Percentiles rank a stretch among this genome's conserved stretches.
Conservation (phyloP, 2,888 invertebrate genomes). For the Papilio protenor region DNA sequence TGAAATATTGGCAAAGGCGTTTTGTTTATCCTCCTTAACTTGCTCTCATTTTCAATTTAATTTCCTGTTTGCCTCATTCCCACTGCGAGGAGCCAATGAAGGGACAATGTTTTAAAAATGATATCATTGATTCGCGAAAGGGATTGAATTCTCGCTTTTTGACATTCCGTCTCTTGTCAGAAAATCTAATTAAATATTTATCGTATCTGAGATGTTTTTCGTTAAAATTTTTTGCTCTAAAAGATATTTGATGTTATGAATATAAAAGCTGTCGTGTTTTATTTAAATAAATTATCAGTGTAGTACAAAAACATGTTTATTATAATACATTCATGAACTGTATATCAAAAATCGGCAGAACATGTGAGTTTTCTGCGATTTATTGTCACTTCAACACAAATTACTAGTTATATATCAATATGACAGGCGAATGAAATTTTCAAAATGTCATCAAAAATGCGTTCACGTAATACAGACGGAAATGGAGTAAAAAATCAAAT, state of each 20-base stretch:
- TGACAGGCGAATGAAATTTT: not conserved
- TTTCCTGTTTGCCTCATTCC: constrained; percentile 3
- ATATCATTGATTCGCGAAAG: constrained; percentile 8
- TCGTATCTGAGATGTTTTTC: not conserved
- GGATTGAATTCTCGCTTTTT: not conserved
- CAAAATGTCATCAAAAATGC: not conserved
- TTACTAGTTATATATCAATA: not conserved
- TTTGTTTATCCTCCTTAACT: constrained; percentile 1
- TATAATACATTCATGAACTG: not conserved
- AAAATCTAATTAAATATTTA: constrained; percentile 18
- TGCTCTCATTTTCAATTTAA: constrained; percentile 32
- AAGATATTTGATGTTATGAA: not conserved
- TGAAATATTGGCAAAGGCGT: constrained; percentile 10
- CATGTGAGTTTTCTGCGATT: not conserved
- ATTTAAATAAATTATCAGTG: not conserved
- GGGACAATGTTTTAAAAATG: constrained; percentile 13
- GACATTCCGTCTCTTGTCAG: not conserved
- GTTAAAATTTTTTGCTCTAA: not conserved
- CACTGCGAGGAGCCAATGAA: not conserved
- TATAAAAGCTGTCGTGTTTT: not conserved
- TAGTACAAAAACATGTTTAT: not conserved
- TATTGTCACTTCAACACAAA: not conserved
- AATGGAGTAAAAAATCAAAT: not conserved
- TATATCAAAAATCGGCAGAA: not conserved
- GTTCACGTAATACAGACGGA: not conserved